These are phyloP conservation scores for Zaprionus nigranus DNA, from an alignment of 1,140 invertebrate species.

Conservation along the genomic window DNA sequence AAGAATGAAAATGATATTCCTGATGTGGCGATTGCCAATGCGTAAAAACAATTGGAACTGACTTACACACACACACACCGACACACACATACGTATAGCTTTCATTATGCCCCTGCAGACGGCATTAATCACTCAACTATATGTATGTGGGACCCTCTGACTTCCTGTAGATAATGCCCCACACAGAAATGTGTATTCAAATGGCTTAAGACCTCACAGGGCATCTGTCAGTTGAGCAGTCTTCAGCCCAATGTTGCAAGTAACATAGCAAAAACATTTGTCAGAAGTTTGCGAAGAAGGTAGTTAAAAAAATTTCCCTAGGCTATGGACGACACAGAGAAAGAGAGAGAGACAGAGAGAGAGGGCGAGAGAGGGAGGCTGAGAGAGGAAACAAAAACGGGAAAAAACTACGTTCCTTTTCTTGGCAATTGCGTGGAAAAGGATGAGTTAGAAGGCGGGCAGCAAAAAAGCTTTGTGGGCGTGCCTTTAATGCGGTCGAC, in stretches of 20 bases:
- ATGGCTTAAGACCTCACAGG: neutral
- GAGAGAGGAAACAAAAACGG: neutral
- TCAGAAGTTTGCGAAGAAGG: slow-evolving; percentile 4
- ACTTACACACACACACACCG: neutral
- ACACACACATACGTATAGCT: neutral
- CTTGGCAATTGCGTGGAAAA: neutral
- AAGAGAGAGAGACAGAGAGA: neutral
- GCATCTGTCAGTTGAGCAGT: neutral
- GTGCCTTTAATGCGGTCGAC: slow-evolving; percentile 7
- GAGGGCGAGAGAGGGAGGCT: neutral
- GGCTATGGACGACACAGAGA: neutral
- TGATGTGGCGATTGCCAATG: neutral
- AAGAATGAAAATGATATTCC: neutral
- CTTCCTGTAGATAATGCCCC: neutral
- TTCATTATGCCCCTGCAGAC: neutral
- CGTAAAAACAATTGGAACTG: neutral
- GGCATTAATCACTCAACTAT: slow-evolving; percentile 4
- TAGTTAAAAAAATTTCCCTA: slow-evolving; percentile 7
- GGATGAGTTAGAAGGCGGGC: neutral
- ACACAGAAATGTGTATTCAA: neutral
- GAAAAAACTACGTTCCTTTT: slow-evolving; percentile 1
- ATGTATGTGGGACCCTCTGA: neutral
- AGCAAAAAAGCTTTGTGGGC: neutral
- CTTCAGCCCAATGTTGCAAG: neutral
- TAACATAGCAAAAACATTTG: slow-evolving; percentile 7